A percentile compares a stretch with the other conserved stretches of the same genome.
Evolutionary conservation across 2,797 vertebrate genomes (phyloP).

Genomic region (Brachymystax lenok): DNA sequence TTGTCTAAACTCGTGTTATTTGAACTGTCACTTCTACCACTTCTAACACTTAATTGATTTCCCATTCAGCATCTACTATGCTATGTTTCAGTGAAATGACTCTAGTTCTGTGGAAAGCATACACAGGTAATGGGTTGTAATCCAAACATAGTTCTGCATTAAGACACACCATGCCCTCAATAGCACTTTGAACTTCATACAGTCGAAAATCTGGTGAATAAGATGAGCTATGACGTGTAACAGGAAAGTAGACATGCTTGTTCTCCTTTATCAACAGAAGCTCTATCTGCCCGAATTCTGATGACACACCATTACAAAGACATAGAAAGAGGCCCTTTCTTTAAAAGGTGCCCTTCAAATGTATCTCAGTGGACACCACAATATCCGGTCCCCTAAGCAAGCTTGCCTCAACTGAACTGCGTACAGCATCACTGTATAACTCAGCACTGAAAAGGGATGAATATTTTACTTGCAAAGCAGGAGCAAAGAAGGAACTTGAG

Average conservation of each 20-base stretch:
- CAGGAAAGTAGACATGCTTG: conserved; percentile 22
- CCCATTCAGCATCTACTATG: conserved; percentile 7
- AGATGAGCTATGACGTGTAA: conserved; percentile 8
- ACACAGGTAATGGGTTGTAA: conserved; percentile 28
- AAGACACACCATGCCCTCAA: neutral
- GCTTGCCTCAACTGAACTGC: too few species aligned
- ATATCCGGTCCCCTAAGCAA: too few species aligned
- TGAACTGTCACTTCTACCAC: too few species aligned
- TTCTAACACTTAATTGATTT: neutral
- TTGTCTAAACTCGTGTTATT: neutral
- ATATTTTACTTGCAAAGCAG: too few species aligned
- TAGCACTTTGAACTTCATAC: conserved; percentile 14
- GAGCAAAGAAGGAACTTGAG: too few species aligned
- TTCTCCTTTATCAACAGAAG: neutral
- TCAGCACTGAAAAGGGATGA: too few species aligned
- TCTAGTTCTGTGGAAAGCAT: conserved; percentile 9
- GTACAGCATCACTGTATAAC: too few species aligned
- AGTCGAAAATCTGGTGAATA: conserved; percentile 21
- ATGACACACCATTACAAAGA: too few species aligned
- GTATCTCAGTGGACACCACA: too few species aligned
- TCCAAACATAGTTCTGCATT: conserved; percentile 14
- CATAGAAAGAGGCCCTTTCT: too few species aligned
- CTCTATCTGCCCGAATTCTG: neutral
- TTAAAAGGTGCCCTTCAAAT: too few species aligned
- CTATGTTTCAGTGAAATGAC: conserved; percentile 24